Conservation (phyloP, 1,140 invertebrate genomes). For the Heterodera schachtii region DNA sequence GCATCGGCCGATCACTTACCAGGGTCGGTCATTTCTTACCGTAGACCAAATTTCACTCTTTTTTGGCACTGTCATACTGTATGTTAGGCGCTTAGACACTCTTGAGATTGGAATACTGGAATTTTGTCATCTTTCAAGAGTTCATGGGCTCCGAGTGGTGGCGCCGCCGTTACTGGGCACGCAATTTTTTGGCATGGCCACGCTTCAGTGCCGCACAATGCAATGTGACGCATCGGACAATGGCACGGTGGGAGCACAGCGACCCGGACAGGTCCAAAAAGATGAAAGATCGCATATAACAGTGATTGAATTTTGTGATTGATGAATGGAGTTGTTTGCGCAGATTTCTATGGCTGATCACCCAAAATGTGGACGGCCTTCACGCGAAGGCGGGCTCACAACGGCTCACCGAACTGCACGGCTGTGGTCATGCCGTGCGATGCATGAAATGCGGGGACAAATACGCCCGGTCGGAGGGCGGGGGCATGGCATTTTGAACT, state of each 20-base stretch:
- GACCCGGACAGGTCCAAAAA: conserved; percentile 53
- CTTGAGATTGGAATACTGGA: neutral
- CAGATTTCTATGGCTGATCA: conserved; percentile 73
- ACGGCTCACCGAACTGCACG: conserved; percentile 88
- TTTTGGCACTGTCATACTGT: no score
- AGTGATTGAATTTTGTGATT: no score
- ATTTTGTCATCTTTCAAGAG: conserved; percentile 68
- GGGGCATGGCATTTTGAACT: no score
- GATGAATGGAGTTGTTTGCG: neutral
- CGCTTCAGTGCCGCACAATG: conserved; percentile 70
- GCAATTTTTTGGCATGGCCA: conserved; percentile 91
- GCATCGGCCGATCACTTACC: conserved; percentile 80
- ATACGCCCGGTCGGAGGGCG: conserved; percentile 70
- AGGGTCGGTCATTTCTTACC: conserved; percentile 21
- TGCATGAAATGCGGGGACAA: conserved; percentile 79
- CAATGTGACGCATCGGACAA: conserved; percentile 69
- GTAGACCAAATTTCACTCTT: no score
- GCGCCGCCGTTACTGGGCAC: conserved; percentile 87
- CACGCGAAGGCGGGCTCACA: conserved; percentile 85
- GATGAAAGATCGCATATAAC: no score
- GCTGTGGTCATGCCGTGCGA: conserved; percentile 77
- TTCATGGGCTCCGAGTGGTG: conserved; percentile 77
- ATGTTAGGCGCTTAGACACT: no score
- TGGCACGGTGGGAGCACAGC: conserved; percentile 69
- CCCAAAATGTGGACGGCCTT: conserved; percentile 93